Evolutionary conservation across 2,888 invertebrate species (phyloP).

Genomic region (Lacanobia wlatinum): DNA sequence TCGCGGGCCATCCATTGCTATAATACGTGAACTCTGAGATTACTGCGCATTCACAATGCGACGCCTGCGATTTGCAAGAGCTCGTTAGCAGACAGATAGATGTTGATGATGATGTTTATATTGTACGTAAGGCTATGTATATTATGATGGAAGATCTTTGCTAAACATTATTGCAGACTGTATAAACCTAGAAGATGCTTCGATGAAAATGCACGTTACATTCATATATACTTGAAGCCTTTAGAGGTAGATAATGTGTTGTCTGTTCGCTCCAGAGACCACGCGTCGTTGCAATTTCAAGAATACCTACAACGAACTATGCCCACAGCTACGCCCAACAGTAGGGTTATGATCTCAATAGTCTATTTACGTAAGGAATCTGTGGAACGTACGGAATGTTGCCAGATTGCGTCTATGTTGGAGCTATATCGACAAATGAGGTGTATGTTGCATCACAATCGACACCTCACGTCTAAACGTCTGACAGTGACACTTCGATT

Average conservation of each 20-base stretch:
- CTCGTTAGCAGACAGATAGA: constrained; percentile 30
- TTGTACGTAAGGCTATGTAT: neutral
- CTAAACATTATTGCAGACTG: constrained; percentile 3
- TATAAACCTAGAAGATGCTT: neutral
- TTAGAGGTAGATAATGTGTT: neutral
- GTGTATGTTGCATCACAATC: constrained; percentile 17
- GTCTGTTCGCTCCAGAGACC: constrained; percentile 34
- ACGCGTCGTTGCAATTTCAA: constrained; percentile 47
- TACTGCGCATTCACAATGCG: constrained; percentile 25
- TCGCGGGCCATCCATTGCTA: constrained; percentile 25
- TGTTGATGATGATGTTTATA: constrained; percentile 18
- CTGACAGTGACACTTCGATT: constrained; percentile 20
- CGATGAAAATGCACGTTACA: neutral
- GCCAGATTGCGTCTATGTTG: constrained; percentile 43
- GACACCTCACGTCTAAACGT: constrained; percentile 15
- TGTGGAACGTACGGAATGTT: constrained; percentile 44
- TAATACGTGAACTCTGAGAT: constrained; percentile 29
- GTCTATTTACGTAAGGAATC: constrained; percentile 53
- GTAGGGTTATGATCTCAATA: constrained; percentile 62
- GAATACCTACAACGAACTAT: constrained; percentile 51
- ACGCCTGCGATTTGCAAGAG: constrained; percentile 18
- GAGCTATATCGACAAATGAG: constrained; percentile 46
- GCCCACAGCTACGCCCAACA: constrained; percentile 51
- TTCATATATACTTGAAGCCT: neutral
- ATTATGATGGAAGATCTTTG: neutral